phyloP scores from a whole-genome alignment of 2,888 invertebrate species.

The Tholera decimalis region DNA sequence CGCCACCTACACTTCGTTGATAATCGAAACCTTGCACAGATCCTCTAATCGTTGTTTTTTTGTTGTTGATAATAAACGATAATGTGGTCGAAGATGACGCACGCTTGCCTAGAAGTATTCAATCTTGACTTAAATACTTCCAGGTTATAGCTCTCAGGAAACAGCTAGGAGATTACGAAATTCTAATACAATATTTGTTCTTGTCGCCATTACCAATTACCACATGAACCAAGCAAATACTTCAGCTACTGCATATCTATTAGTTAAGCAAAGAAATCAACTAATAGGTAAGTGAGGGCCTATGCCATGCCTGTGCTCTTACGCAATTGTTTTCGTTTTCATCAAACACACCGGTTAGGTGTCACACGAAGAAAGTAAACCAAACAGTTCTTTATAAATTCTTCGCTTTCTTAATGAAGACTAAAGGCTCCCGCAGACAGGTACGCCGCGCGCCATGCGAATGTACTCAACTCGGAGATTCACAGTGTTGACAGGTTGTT shows the following conservation, averaged over 20 bases:
- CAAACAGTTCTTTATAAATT: slow-evolving; percentile 25
- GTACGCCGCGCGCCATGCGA: no score
- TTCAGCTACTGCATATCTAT: slow-evolving; percentile 29
- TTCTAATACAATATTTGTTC: slow-evolving; percentile 24
- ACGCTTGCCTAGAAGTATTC: no score
- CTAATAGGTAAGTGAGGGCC: slow-evolving; percentile 43
- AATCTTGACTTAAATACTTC: no score
- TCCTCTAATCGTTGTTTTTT: no score
- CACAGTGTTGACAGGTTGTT: no score
- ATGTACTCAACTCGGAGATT: no score
- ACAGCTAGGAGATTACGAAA: background rate
- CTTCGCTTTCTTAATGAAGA: slow-evolving; percentile 6
- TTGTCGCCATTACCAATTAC: slow-evolving; percentile 15
- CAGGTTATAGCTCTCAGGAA: no score
- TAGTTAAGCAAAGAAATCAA: slow-evolving; percentile 50
- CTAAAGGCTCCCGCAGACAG: background rate
- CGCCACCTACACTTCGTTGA: no score
- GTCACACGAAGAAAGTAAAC: slow-evolving; percentile 48
- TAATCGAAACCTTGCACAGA: no score
- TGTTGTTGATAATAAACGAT: no score
- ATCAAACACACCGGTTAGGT: slow-evolving; percentile 45
- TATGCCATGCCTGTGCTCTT: slow-evolving; percentile 22
- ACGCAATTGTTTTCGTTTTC: slow-evolving; percentile 59
- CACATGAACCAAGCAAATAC: slow-evolving; percentile 15
- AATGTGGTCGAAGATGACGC: no score